Evolutionary conservation across 2,888 invertebrate species (phyloP), one percentile per base, ranked within the genome.

Genomic region (Drosophila borealis): DNA sequence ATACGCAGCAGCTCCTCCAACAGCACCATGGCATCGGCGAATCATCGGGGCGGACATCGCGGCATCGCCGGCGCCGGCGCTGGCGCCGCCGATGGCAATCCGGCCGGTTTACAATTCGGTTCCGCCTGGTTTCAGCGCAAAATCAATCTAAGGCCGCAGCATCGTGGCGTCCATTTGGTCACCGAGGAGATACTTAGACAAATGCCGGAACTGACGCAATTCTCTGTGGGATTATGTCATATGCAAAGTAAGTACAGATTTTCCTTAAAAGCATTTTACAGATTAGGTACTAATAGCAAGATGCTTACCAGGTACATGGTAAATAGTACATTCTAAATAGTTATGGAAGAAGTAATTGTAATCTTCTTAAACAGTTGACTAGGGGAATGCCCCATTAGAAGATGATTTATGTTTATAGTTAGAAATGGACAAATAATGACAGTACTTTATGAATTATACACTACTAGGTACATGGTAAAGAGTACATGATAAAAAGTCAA

Each of bases 91-190:
- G 90, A 86, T 70, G 82, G 76, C 61, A 87, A 80, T 46, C 76
- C 80, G 70, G 94, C 96, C 94, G 97, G 97, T 93, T 96, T 98
- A 93, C 97, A 97, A 95, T 96, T 97, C 93, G 98, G 98, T 93
- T 97, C 97, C 93, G 98, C 98, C 94, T 99, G 98, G 98, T 98
- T 98, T 95, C 98, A 99, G 94, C 96, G 97, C 93, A 98, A 98
- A 94, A 96, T 99, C 93, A 97, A 97, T 94, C 95, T 99, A 93
- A 95, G 98, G 93, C 97, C 98, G 91, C 98, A 98, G 93, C 98
- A 98, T 93, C 95, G 98, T 92, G 98, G 98, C 91, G 98, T 98
- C 92, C 98, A 99, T 94, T 95, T 98, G 91, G 97, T 99, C 90
- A 98, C 98, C 81, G 98, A 99, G 93, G 98, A 98, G 94, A 97